These are phyloP conservation scores for Aphodius granarius DNA, from an alignment of 2,888 invertebrate genomes.

Conservation along the genomic window DNA sequence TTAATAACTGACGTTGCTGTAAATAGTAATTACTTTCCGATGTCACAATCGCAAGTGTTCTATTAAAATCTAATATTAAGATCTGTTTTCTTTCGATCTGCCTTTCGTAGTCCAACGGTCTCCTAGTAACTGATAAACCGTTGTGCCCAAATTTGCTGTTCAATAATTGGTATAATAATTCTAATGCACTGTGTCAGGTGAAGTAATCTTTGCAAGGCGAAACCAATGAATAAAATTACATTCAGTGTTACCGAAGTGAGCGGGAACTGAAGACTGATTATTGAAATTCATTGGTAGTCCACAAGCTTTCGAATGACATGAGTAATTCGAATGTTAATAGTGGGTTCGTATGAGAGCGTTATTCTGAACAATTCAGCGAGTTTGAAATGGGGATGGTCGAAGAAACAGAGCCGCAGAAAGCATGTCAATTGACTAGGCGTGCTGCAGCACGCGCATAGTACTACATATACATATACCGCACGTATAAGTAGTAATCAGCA, in stretches of 20 bases:
- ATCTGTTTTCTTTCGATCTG: no score
- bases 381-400: not conserved
- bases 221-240: not conserved
- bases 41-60: no score
- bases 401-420: not conserved
- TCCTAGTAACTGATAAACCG: no score
- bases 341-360: not conserved
- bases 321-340: not conserved
- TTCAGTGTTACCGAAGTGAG: not conserved
- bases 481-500: slow-evolving; percentile 40
- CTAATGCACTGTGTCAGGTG: not conserved
- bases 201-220: not conserved
- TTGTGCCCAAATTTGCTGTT: no score
- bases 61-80: slow-evolving; percentile 25
- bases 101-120: no score
- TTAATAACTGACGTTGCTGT: no score
- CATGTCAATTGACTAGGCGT: not conserved
- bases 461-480: slow-evolving; percentile 20
- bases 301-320: not conserved
- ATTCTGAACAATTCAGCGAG: not conserved
- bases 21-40: no score
- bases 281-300: not conserved
- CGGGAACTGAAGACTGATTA: not conserved
- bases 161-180: not conserved
- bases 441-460: not conserved